Base-by-base conservation (phyloP, 2,797 vertebrate genomes). In the Arctocebus calabarensis region DNA sequence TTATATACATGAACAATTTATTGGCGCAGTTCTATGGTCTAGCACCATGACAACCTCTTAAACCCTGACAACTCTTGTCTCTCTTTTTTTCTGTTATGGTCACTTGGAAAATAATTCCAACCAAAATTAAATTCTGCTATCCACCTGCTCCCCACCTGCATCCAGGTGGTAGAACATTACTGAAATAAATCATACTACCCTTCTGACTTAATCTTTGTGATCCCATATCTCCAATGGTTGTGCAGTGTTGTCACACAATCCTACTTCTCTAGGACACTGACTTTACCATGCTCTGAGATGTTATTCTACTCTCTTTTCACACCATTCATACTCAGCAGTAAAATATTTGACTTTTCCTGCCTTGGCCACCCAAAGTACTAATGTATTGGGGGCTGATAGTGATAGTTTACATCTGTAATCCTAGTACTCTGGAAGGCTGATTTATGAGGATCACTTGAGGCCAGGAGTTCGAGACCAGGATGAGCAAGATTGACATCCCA, bases 1-100 rank as follows among this genome's bases (percentile, higher is more conserved):
- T 78, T 64, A 71, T 81, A 87, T 57, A 87, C 11, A 34, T 73
- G 19, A 88, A 87, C 45, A 91, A 77, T 87, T 90, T 93, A 90
- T 81, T 95, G 94, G 43, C 94, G 6, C 3, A 86, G 9, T 85
- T 97, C 74, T 12, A 64, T 84, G 48, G 48, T 83, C 34, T 34
- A 88, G n/a, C 10, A 71, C 6, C 92, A 70, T 71, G 45, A 45
- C 27, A 88, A 32, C 12, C 20, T 70, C 73, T 70, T 75, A 82
- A 92, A 57, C 29, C 23, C 37, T 95, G 75, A 68, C 71, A 81
- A 84, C 25, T 79, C 40, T 71, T 92, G 62, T 27, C 7, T 84
- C 7, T 92, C 17, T 94, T 9, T 78, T 75, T 95, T 94, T 82
- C 45, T 79, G 7, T 37, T 43, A 57, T 13, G 68, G 2, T 96